phyloP scores from a whole-genome alignment of 2,888 invertebrate genomes.

The Punctoribates punctum region DNA sequence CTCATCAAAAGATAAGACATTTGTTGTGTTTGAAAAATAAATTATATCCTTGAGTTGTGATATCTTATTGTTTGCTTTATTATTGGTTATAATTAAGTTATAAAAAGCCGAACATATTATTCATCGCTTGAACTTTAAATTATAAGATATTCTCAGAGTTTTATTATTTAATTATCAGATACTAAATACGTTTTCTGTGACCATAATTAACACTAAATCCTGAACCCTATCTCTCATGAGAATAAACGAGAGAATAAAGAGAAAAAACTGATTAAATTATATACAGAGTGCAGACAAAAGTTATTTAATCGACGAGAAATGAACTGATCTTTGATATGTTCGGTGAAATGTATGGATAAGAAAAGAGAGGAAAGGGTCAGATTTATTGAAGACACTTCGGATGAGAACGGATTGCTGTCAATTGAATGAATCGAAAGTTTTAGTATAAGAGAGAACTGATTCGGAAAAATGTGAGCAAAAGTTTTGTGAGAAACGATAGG shows the following conservation, averaged over 20 bases:
- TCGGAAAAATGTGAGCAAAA: not conserved
- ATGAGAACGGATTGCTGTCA: conserved; percentile 5
- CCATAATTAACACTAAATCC: conserved; percentile 1
- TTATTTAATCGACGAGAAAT: no score
- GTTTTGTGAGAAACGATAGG: not conserved
- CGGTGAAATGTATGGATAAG: no score
- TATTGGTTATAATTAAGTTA: conserved; percentile 12
- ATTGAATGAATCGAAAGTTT: not conserved
- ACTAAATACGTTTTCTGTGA: not conserved
- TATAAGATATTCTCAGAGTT: no score
- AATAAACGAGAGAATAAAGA: not conserved
- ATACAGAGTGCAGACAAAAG: no score
- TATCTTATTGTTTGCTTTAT: conserved; percentile 11
- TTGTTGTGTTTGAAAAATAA: not conserved
- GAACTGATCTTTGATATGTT: no score
- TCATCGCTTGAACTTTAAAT: no score
- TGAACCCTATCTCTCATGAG: not conserved
- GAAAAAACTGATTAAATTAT: not conserved
- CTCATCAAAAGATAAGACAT: not conserved
- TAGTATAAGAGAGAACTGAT: not conserved
- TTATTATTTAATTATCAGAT: no score
- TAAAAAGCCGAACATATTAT: not conserved
- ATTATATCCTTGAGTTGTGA: conserved; percentile 11
- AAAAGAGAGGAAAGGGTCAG: no score
- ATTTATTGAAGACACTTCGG: not conserved